Evolutionary conservation across 2,113 vertebrate species (phyloP), one percentile per base, ranked within the genome.

Genomic region (Corythornis cristatus): DNA sequence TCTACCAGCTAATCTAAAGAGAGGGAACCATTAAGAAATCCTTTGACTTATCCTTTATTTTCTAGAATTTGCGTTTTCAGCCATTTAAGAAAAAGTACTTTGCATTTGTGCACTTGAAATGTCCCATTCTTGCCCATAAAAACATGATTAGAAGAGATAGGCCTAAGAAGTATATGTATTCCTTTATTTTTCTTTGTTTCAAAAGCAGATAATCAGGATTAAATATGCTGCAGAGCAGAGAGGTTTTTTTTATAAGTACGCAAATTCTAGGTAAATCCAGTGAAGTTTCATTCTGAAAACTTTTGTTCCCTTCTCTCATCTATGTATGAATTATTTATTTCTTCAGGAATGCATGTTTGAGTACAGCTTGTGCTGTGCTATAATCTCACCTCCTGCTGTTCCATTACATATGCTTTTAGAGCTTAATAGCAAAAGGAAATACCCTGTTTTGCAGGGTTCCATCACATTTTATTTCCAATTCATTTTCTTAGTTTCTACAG

Each of bases 161-260:
- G 25, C 26, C 22, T 73, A 56, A 78, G 42, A 92, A 61, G 8
- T 26, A 15, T 28, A 42, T 25, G 12, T 23, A 75, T 90, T 79
- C 25, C 23, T 43, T 61, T 92, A 43, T 90, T 88, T 89, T 37
- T 66, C 7, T 64, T 88, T 43, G 8, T 57, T 88, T 68, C 54
- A 73, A 62, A 87, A 84, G 29, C 29, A 89, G 77, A 84, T 91
- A 86, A 92, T 91, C 22, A 22, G 40, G 29, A 94, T 77, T 86
- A 89, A 86, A 81, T 86, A 78, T 92, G 37, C 71, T 81, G 28
- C 37, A 89, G 35, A 90, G 20, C 8, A 77, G 19, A 88, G 16
- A 42, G 11, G 19, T 12, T 65, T 84, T 50, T 54, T 50, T 54
- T 58, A 80, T 40, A 46, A 73, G 42, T 79, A 29, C 5, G 1